A percentile compares a stretch with the other conserved stretches of the same genome.
phyloP scores from a whole-genome alignment of 2,113 vertebrate species.

The Trematocara zebra region DNA sequence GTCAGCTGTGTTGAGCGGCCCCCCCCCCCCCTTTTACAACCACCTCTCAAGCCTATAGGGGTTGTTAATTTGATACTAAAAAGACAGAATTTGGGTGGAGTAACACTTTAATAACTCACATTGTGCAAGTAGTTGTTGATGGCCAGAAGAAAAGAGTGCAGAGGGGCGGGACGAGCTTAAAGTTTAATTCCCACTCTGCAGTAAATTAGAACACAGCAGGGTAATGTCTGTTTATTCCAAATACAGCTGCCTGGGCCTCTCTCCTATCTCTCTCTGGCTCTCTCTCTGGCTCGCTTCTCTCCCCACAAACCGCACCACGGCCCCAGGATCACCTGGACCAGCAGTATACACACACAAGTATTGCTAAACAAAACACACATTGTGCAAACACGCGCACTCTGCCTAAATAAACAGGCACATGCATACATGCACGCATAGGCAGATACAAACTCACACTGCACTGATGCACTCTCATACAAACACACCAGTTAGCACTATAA shows the following conservation, averaged over 20 bases:
- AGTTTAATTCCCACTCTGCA: constrained; percentile 70
- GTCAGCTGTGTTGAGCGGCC: too few species aligned
- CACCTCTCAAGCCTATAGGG: constrained; percentile 1
- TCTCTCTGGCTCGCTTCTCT: constrained; percentile 10
- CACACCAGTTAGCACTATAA: not conserved
- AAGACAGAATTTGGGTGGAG: constrained; percentile 31
- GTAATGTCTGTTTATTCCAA: constrained; percentile 76
- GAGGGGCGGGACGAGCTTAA: constrained; percentile 59
- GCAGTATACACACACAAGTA: constrained; percentile 40
- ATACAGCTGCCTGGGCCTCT: constrained; percentile 70
- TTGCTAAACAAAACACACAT: constrained; percentile 38
- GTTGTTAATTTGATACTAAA: constrained; percentile 41
- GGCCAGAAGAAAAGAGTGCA: constrained; percentile 46
- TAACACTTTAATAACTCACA: constrained; percentile 44
- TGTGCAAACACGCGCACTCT: constrained; percentile 41
- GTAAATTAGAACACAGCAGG: constrained; percentile 74
- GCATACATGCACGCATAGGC: constrained; percentile 11
- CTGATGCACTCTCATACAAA: constrained; percentile 8
- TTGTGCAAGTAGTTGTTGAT: constrained; percentile 59
- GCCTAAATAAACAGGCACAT: constrained; percentile 46
- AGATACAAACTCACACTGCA: not conserved
- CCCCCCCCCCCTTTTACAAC: not conserved
- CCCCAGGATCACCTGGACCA: constrained; percentile 85
- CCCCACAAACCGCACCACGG: constrained; percentile 65
- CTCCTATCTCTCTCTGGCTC: constrained; percentile 20